These are phyloP conservation scores for Spermophilus dauricus DNA, from an alignment of 2,113 vertebrate species.

Conservation along the genomic window DNA sequence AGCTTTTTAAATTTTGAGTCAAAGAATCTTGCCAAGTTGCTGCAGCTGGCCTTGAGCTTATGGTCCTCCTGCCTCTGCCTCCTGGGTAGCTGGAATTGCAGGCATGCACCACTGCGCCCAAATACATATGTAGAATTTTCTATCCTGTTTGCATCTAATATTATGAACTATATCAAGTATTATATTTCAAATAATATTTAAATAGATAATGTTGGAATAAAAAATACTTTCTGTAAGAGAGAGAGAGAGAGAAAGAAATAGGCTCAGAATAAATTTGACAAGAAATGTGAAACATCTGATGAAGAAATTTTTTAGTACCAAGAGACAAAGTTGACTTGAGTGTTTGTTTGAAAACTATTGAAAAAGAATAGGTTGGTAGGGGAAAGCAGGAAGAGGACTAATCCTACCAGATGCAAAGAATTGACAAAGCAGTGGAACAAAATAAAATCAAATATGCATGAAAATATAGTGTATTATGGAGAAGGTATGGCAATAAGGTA, in stretches of 20 bases:
- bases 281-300: slow-evolving; percentile 11
- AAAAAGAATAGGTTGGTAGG: neutral
- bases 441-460: neutral
- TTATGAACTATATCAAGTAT: neutral
- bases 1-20: no score
- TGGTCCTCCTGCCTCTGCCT: no score
- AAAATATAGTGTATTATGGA: neutral
- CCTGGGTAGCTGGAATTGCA: no score
- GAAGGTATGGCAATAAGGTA: neutral
- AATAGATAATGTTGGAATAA: slow-evolving; percentile 49
- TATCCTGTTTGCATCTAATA: slow-evolving; percentile 4
- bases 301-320: slow-evolving; percentile 49
- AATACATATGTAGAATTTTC: neutral
- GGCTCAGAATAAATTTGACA: slow-evolving; percentile 29
- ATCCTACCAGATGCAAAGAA: neutral
- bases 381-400: neutral
- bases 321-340: neutral
- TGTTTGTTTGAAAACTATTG: neutral
- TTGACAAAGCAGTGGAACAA: neutral
- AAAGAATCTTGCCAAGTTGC: no score
- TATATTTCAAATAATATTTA: slow-evolving; percentile 45
- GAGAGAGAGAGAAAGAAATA: neutral
- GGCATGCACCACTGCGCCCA: no score
- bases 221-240: neutral
- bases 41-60: no score